phyloP scores from a whole-genome alignment of 2,888 invertebrate genomes.

The Leptinotarsa peninsularis region DNA sequence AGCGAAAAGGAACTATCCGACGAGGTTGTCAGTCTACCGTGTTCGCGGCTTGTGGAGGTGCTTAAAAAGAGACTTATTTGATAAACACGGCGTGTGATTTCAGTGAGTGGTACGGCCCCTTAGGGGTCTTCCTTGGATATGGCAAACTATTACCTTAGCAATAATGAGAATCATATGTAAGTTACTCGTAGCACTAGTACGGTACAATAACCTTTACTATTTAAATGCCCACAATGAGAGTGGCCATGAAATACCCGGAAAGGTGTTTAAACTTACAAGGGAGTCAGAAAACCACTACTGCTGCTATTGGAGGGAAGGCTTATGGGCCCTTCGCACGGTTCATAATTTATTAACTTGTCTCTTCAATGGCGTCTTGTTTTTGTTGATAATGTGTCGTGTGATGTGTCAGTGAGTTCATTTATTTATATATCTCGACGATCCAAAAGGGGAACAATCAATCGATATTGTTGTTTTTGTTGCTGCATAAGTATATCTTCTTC shows the following conservation, averaged over 20 bases:
- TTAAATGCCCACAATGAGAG: conserved; percentile 8
- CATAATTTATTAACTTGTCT: neutral
- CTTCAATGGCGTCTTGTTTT: conserved; percentile 14
- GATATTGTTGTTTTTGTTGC: neutral
- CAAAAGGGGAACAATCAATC: neutral
- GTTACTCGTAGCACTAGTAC: conserved; percentile 11
- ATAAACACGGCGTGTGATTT: conserved; percentile 56
- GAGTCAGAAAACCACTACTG: neutral
- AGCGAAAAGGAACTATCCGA: conserved; percentile 7
- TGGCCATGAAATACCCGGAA: conserved; percentile 2
- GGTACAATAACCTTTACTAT: neutral
- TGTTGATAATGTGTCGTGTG: neutral
- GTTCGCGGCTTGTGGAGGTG: conserved; percentile 32
- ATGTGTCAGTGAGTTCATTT: neutral
- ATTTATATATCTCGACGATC: neutral
- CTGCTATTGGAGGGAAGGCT: no score
- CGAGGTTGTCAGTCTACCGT: conserved; percentile 42
- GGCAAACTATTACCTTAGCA: conserved; percentile 58
- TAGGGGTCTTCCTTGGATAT: conserved; percentile 60
- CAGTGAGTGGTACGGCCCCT: conserved; percentile 58
- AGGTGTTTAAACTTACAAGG: neutral
- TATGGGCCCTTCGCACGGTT: neutral
- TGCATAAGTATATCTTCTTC: no score
- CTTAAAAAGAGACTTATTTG: conserved; percentile 31
- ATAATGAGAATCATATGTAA: conserved; percentile 52